Evolutionary conservation across 2,888 invertebrate genomes (phyloP), one percentile per base, ranked within the genome.

Genomic region (Parnassius smintheus): DNA sequence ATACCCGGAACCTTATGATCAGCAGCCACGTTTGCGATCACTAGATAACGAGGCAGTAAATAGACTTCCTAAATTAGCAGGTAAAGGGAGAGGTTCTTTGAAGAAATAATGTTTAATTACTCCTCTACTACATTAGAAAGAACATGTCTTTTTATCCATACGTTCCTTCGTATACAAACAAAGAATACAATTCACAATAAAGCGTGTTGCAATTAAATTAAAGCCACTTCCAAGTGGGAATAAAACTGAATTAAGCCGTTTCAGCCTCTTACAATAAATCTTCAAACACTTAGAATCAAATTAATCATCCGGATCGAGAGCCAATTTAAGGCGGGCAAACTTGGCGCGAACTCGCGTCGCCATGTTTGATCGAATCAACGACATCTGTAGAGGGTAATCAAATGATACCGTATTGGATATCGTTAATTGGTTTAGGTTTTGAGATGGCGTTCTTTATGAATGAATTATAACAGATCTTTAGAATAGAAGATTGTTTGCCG

Each of bases 301-400:
- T 90, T 89, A 90, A 83, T 81, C 75, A 76, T 68, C 68, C 61
- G 57, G 57, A 72, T 71, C 72, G 72, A 67, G 75, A 75, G 73
- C 70, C 81, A 83, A 83, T 79, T 80, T 77, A 71, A 72, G 71
- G 72, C 74, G 72, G 73, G 76, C 72, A 81, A 88, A 87, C 83
- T 87, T 84, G 72, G 76, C 75, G 73, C 72, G 69, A 75, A 76
- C 70, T 75, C 72, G 65, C 69, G 72, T 51, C 73, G 78, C 78
- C 77, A 77, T 78, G 66, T 73, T 75, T 75, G 77, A 88, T 89
- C 78, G 73, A 85, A 87, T 89, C 83, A 85, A 69, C 75, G 83
- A 80, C 88, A 88, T 89, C 88, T 87, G 88, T 76, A 78, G 79
- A 65, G 67, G 66, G 81, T 86, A 87, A 90, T 88, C 86, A 82